Base-by-base conservation (phyloP, 1,140 invertebrate genomes). In the Drosophila nikananu region DNA sequence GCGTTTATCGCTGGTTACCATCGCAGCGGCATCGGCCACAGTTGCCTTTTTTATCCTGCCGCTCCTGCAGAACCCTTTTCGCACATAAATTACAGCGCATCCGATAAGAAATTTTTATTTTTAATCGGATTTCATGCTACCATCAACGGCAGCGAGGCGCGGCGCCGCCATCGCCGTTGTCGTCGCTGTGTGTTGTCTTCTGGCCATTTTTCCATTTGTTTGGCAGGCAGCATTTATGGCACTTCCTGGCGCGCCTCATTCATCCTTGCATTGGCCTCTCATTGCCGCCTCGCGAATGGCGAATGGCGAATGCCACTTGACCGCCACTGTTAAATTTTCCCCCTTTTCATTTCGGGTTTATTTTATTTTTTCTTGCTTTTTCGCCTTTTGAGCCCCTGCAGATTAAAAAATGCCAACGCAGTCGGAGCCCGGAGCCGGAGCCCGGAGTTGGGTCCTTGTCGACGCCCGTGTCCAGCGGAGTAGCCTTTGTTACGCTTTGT, bases 81-180 rank as follows among this genome's bases (percentile, higher is more conserved):
- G 90, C 90, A 90, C 90, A 92, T 92, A 92, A 92, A 92, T 92
- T 91, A 91, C 91, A 90, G 79, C 77, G 76, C 87, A 92, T 92
- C 91, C 89, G 91, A 92, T 92, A 92, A 92, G 91, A 84, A 76
- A 81, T 91, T 92, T 87, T 91, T 92, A 92, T 92, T 92, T 92
- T 92, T 92, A 92, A 92, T 92, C 91, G 91, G 91, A 92, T 92
- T 92, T 92, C 86, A 90, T 90, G 86, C 65, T 90, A 74, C 86
- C 86, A 84, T 90, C 86, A 87, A 64, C 74, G 84, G 73, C 83
- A 77, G 32, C 52, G 32, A 21, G 30, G 37, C 59, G 35, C 35
- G 54, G 35, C 54, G 37, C 63, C 77, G 49, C 62, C 71, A 74
- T 42, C 70, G 65, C 49, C 76, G 37, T 55, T 70, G 49, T 66